Evolutionary conservation across 2,113 vertebrate species (phyloP).

Genomic region (Petroica traversi): DNA sequence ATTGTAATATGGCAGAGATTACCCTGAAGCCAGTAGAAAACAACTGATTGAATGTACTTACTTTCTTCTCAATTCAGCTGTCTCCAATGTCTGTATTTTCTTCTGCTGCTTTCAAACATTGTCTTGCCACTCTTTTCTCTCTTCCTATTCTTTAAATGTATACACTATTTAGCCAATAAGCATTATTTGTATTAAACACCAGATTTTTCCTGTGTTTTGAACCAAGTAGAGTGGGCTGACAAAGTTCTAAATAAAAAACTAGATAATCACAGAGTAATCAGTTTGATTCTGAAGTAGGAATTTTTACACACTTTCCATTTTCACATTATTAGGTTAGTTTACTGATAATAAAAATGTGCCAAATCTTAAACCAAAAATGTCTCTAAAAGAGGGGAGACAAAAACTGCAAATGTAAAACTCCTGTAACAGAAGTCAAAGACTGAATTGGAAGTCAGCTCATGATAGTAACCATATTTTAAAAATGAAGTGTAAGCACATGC

Average conservation of each 20-base stretch:
- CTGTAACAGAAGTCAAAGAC: background rate
- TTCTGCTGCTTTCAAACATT: background rate
- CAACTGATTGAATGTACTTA: conserved; percentile 24
- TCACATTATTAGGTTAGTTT: background rate
- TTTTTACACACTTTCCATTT: background rate
- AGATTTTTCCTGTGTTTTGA: background rate
- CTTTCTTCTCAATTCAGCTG: conserved; percentile 13
- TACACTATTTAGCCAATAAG: background rate
- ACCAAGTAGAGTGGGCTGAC: background rate
- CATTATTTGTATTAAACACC: background rate
- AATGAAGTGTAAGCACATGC: background rate
- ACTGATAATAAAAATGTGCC: background rate
- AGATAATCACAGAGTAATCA: background rate
- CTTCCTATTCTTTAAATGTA: background rate
- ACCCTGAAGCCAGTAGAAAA: conserved; percentile 64
- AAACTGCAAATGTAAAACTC: background rate
- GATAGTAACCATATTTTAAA: background rate
- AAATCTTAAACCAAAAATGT: background rate
- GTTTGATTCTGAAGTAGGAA: background rate
- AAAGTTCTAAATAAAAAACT: background rate
- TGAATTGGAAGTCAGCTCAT: background rate
- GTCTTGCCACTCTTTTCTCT: background rate
- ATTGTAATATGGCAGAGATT: conserved; percentile 59
- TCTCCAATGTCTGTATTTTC: conserved; percentile 4
- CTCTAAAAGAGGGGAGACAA: background rate